Evolutionary conservation across 2,113 vertebrate genomes (phyloP), one percentile per base, ranked within the genome.

Genomic region (Serinus canaria): DNA sequence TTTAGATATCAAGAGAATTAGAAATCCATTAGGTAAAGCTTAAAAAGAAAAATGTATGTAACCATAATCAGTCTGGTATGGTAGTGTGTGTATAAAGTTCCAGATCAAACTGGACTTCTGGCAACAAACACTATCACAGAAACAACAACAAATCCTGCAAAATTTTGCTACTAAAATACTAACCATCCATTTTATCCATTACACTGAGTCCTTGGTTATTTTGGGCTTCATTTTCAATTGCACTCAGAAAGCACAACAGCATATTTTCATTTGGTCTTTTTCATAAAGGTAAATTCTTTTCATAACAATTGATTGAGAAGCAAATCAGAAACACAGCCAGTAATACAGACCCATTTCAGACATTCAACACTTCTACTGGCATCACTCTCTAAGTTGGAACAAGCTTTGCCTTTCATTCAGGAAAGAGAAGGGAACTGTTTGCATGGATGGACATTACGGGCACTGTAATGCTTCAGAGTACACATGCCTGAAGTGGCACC

Each of bases 351-450:
- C 63, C 60, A 75, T 75, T 92, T 92, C 41, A 89, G 67, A 64
- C 70, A 47, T 37, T 86, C 86, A 84, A 24, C n/a, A 59, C 78
- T 93, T 83, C 68, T 87, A 56, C 7, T 90, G 91, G 83, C 88
- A 95, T 91, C 82, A 52, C 67, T 46, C 70, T 68, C n/a, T 68
- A 69, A 88, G 69, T 4, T 74, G 89, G 92, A 95, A 95, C 94
- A 95, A 84, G 76, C 28, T 66, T 92, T 4, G 74, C 76, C 87
- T 92, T 96, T 96, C 94, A 95, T 84, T 80, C 69, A 76, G 93
- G 64, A 66, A 59, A 60, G 77, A 95, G 78, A 95, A 93, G 85
- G 52, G 59, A 88, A 79, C 43, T 83, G 46, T 95, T 93, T 91
- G 81, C 92, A 86, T 28, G 55, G 87, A 85, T 77, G 84, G 76